Evolutionary conservation across 2,888 invertebrate genomes (phyloP).

Genomic region (Stictocephala bisonia): DNA sequence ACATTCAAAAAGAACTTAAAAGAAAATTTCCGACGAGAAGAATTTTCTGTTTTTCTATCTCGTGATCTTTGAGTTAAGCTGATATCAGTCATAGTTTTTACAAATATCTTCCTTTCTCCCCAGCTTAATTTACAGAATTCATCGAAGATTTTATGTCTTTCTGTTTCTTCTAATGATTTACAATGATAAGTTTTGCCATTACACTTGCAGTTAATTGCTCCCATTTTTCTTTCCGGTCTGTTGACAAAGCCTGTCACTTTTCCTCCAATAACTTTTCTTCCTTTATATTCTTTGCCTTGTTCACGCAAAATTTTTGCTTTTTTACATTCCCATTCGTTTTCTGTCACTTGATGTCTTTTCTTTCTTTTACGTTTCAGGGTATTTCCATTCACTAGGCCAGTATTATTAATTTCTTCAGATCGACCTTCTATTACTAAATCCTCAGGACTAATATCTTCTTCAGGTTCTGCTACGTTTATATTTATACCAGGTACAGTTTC

Average conservation of each 20-base stretch:
- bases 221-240: conserved; percentile 5
- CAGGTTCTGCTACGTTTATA: no score
- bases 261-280: conserved; percentile 14
- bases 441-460: not conserved
- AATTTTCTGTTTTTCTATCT: not conserved
- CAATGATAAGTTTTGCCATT: conserved; percentile 23
- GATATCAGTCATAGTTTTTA: conserved; percentile 29
- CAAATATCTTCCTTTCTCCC: conserved; percentile 37
- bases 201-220: conserved; percentile 19
- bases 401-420: not conserved
- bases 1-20: conserved; percentile 35
- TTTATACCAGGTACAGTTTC: no score
- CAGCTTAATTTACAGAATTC: conserved; percentile 33
- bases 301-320: conserved; percentile 10
- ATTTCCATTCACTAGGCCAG: no score
- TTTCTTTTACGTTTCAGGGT: no score
- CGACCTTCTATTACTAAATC: not conserved
- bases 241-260: conserved; percentile 14
- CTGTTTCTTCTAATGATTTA: not conserved
- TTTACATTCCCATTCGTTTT: conserved; percentile 26
- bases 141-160: conserved; percentile 35
- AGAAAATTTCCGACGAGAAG: conserved; percentile 35
- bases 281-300: conserved; percentile 27
- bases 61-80: conserved; percentile 12
- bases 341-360: conserved; percentile 24